Percentiles rank a stretch among this genome's conserved stretches.
Conservation (phyloP, 2,888 invertebrate species). For the Chrysolina oricalcia region DNA sequence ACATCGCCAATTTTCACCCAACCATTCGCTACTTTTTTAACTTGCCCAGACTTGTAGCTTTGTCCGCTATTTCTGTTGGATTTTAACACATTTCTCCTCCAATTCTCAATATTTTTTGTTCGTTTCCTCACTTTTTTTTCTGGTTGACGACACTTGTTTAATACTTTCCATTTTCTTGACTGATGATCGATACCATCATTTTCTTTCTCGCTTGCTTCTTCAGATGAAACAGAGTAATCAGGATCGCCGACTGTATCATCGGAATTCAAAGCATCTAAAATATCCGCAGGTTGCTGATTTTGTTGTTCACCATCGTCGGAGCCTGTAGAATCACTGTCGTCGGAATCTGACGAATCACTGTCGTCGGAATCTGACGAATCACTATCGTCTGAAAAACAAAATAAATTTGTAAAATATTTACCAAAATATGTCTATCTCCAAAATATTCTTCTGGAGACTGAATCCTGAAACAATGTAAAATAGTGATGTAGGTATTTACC, state of each 20-base stretch:
- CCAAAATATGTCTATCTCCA: background rate
- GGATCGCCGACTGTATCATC: background rate
- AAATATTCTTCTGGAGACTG: background rate
- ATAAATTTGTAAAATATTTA: background rate
- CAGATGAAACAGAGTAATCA: background rate
- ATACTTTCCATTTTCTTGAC: background rate
- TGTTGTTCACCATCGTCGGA: constrained; percentile 2
- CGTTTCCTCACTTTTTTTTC: constrained; percentile 4
- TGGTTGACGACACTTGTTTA: background rate
- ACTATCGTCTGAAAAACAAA: background rate
- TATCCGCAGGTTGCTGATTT: background rate
- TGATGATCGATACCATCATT: background rate
- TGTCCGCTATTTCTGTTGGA: background rate
- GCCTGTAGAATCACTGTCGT: constrained; percentile 4
- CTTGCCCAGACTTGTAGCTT: constrained; percentile 1
- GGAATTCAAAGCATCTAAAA: background rate
- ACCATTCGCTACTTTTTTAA: background rate
- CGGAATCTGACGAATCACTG: background rate
- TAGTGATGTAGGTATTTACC: background rate
- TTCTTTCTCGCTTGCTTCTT: constrained; percentile 3
- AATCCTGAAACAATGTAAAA: constrained; percentile 1
- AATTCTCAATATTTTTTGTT: constrained; percentile 5
- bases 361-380: background rate
- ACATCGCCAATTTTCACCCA: constrained; percentile 9
- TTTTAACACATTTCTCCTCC: constrained; percentile 1